phyloP scores from a whole-genome alignment of 1,140 invertebrate species.

The Gonioctena quinquepunctata region DNA sequence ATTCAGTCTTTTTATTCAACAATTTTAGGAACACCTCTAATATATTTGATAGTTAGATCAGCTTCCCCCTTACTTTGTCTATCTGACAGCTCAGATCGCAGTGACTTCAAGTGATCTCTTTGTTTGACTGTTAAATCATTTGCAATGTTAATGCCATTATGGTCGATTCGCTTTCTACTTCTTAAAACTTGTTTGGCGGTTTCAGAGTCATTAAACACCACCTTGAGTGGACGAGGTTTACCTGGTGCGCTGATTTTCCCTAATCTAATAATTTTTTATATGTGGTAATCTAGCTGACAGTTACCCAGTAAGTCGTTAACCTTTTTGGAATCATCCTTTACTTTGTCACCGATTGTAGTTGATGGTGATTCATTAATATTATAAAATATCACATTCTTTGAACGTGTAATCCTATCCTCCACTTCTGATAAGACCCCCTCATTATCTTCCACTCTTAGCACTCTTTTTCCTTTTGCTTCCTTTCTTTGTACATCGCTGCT shows the following conservation, averaged over 20 bases:
- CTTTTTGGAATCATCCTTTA: neutral
- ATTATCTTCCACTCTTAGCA: neutral
- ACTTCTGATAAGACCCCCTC: neutral
- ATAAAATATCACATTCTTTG: neutral
- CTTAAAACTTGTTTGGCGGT: too few relatives aligned
- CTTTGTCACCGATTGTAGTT: neutral
- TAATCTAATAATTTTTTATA: neutral
- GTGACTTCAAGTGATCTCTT: too few relatives aligned
- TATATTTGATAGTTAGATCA: too few relatives aligned
- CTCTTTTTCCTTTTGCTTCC: neutral
- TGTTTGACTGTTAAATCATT: too few relatives aligned
- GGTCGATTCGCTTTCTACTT: too few relatives aligned
- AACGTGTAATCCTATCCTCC: neutral
- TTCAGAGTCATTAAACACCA: too few relatives aligned
- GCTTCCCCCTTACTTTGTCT: too few relatives aligned
- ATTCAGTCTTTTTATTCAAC: too few relatives aligned
- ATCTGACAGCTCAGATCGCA: too few relatives aligned
- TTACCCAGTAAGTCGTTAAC: neutral
- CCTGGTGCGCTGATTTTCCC: neutral
- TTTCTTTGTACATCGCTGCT: neutral
- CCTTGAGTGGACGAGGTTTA: neutral
- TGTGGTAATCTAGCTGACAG: neutral
- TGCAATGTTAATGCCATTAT: too few relatives aligned
- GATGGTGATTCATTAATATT: neutral
- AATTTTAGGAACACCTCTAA: too few relatives aligned